Base-by-base conservation (phyloP, 2,888 invertebrate species). In the Paralinhomoeus sp. region DNA sequence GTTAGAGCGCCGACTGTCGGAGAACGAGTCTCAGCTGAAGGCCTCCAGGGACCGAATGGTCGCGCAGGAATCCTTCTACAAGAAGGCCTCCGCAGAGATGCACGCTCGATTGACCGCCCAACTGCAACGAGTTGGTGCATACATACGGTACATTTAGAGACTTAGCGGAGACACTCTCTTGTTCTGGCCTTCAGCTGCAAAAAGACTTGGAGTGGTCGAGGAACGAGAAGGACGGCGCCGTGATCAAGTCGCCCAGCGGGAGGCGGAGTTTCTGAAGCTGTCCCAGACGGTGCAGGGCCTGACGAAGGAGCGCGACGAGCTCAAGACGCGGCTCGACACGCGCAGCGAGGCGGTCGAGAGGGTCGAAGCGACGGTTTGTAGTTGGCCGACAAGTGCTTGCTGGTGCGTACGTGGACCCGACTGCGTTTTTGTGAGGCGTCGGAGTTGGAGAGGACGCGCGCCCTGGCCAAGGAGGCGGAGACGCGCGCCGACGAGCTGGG, bases 221-320 rank as follows among this genome's bases (percentile, higher is more conserved):
- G 18, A 49, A 45, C 21, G 57, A 56, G 27, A 55, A 54, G 43
- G 53, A 57, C 38, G 54, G 51, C 23, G 53, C 57, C 5, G 57
- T 57, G 24, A 50, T 57, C 40, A 55, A 55, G 45, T 57, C 37
- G 57, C 57, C n/a, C 51, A 49, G 48, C 34, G 54, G 37, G 57
- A 57, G 41, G 51, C 50, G 1, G 57, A 57, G 48, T 45, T 57
- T 34, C 51, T 57, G 51, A 47, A 47, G 31, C 21, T 55, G 33
- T 37, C 47, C 18, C 50, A 51, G 18, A 17, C 17, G 9, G 17
- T 5, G 3, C 35, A 17, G 9, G 3, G 7, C 5, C 18, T 35
- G 35, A 35, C 17, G 3, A 17, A 35, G 17, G 21, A 21, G 37
- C 12, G 3, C 13, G 18, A 24, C n/a, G 39, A 43, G 31, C 15